Percentiles rank a stretch among this genome's conserved stretches.
Evolutionary conservation across 2,797 vertebrate genomes (phyloP).

Genomic region (Enteromius radiatus): DNA sequence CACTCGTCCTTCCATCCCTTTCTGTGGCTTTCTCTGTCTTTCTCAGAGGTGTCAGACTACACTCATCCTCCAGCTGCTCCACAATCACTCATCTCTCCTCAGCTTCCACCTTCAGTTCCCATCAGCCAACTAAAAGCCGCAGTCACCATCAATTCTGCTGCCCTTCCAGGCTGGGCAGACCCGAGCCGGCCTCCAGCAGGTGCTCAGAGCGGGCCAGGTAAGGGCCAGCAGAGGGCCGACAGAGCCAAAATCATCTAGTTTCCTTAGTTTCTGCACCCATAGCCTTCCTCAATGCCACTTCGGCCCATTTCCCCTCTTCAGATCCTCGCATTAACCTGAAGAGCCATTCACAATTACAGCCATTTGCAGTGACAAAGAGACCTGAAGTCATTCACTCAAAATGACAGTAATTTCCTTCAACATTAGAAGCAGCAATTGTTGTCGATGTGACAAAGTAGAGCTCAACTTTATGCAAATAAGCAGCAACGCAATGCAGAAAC

Average conservation of each 20-base stretch:
- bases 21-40: conserved; percentile 28
- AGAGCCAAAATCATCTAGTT: background rate
- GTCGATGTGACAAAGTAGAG: background rate
- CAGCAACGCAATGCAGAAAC: background rate
- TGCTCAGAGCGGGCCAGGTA: conserved; percentile 50
- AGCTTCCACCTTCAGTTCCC: conserved; percentile 47
- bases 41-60: conserved; percentile 56
- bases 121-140: conserved; percentile 54
- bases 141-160: conserved; percentile 63
- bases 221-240: conserved; percentile 43
- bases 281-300: background rate
- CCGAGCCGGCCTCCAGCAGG: conserved; percentile 34
- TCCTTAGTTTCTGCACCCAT: background rate
- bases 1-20: conserved; percentile 26
- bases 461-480: conserved; percentile 14
- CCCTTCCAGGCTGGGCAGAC: conserved; percentile 52
- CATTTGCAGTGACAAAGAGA: background rate
- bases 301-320: background rate
- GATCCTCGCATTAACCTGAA: conserved; percentile 10
- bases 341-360: background rate
- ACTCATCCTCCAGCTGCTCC: conserved; percentile 59
- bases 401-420: background rate
- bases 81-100: conserved; percentile 56
- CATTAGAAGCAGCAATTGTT: background rate
- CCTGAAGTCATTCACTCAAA: conserved; percentile 3